Base-by-base conservation (phyloP, 1,140 invertebrate genomes). In the Fopius arisanus region DNA sequence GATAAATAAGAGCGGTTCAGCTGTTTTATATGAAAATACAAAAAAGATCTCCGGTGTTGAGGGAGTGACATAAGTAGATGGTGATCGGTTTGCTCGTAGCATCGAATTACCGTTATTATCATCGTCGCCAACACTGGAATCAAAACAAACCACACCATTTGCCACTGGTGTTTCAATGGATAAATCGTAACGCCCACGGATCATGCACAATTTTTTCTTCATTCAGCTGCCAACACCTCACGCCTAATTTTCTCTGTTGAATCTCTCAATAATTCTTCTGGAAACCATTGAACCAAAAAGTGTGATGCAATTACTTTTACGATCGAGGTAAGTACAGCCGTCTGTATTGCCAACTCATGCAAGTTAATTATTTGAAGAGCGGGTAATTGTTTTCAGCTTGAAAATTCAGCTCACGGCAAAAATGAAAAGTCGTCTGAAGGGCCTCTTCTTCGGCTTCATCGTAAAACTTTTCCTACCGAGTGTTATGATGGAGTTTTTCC, bases 241-340 rank as follows among this genome's bases (percentile, higher is more conserved):
- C 43, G 40, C 19, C 23, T 72, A n/a, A n/a, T n/a, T n/a, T n/a
- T n/a, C n/a, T n/a, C n/a, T n/a, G n/a, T n/a, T n/a, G n/a, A n/a
- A n/a, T n/a, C 16, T 48, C 7, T n/a, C 5, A 7, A 48, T n/a
- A 19, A 48, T 19, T 48, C 10, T n/a, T 19, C 43, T 14, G 16
- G 7, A 2, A 48, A 48, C n/a, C 16, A 48, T 48, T 7, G 77
- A 83, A 82, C 83, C 80, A 83, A 86, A 82, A 80, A 78, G 76
- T 80, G 81, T 84, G 82, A 84, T 86, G 84, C 83, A 86, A 86
- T 86, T 86, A 85, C 80, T 82, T 86, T 86, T 83, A 84, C 80
- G n/a, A n/a, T n/a, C n/a, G 82, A 83, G 77, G 77, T 79, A 79
- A 37, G 77, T 80, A 81, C 79, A 77, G 77, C 33, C 7, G 76